Evolutionary conservation across 2,113 vertebrate species (phyloP).

Genomic region (Rhagologus leucostigma): DNA sequence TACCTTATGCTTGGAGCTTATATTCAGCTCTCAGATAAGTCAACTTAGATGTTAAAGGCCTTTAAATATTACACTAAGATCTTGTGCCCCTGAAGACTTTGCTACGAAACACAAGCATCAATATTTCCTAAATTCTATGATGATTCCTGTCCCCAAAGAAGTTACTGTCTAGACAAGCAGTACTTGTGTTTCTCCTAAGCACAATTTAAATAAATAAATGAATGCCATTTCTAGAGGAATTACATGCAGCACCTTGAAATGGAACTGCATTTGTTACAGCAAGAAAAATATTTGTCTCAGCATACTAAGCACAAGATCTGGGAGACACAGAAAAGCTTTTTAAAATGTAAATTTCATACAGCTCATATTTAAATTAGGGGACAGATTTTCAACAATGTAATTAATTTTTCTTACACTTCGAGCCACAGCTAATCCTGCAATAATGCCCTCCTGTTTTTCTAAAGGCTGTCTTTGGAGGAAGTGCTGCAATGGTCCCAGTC

Average conservation of each 20-base stretch:
- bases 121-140: not conserved
- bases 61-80: not conserved
- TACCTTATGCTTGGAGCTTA: not conserved
- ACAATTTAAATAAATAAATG: not conserved
- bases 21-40: not conserved
- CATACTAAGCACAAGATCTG: not conserved
- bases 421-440: not conserved
- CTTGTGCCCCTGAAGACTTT: not conserved
- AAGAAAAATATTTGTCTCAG: not conserved
- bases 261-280: not conserved
- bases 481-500: conserved; percentile 61
- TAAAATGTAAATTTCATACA: not conserved
- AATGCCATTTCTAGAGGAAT: not conserved
- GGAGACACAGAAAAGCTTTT: not conserved
- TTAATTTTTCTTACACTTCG: not conserved
- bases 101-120: not conserved
- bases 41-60: not conserved
- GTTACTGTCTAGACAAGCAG: not conserved
- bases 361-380: not conserved
- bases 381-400: not conserved
- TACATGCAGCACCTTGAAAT: not conserved
- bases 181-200: not conserved
- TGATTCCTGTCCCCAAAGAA: not conserved
- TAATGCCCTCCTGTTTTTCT: not conserved
- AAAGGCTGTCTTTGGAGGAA: conserved; percentile 62